Base-by-base conservation (phyloP, 2,113 vertebrate species). In the Percopsis transmontana region DNA sequence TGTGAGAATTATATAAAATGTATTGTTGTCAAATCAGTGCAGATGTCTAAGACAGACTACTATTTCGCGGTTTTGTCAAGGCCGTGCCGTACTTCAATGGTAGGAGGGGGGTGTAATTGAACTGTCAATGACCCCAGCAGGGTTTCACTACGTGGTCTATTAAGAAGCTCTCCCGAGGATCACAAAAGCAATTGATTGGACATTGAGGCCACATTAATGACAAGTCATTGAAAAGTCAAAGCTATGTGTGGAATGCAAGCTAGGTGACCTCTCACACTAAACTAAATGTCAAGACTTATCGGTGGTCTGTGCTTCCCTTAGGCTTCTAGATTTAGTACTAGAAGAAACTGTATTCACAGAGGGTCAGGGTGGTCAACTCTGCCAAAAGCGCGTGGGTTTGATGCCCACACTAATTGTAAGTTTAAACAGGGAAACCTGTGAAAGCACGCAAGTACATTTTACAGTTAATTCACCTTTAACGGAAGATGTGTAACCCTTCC, bases 161-260 rank as follows among this genome's bases (percentile, higher is more conserved):
- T 76, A 64, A 69, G 58, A 74, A 58, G 66, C 74, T 72, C 70
- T 76, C 64, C 58, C 47, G 71, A 20, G 55, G 54, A 74, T 74
- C 77, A 85, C 76, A 84, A 85, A 78, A 70, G 77, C 62, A 64
- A 72, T 70, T 85, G 85, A 87, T 85, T 63, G 64, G 75, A 62
- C 68, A 61, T 71, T 72, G 76, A 71, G 63, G 69, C 78, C 65
- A 33, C 68, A 75, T 83, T 80, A 71, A 69, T 21, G 2, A 57
- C 66, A 68, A 64, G 52, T 41, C 1, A 9, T 52, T 70, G 60
- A 55, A 71, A 75, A 57, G 59, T 47, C 23, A 2, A 3, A 70
- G 62, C 21, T 66, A 85, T 79, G 69, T 66, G 45, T 60, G 70
- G 84, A 83, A 83, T 81, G 77, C 27, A 61, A 15, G 33, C n/a